A percentile compares a stretch with the other conserved stretches of the same genome.
Evolutionary conservation across 2,113 vertebrate genomes (phyloP).

Genomic region (Gambusia holbrooki): DNA sequence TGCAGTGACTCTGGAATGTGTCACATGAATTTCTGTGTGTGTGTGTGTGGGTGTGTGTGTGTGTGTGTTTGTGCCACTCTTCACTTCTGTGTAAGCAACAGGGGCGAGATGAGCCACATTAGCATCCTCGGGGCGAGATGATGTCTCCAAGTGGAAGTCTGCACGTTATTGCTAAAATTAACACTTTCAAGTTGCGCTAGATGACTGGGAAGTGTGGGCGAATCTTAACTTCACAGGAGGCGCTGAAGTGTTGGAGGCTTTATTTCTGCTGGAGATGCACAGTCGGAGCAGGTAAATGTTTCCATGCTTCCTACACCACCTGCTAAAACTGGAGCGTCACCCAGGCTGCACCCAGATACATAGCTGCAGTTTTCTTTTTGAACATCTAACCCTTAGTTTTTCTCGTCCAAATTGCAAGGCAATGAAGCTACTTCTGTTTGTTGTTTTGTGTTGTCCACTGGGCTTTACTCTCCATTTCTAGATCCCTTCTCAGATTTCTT

Average conservation of each 20-base stretch:
- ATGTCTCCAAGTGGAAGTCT: conserved; percentile 29
- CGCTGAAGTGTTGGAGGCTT: background rate
- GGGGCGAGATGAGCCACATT: conserved; percentile 19
- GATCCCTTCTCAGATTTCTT: no score
- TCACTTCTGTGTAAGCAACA: conserved; percentile 13
- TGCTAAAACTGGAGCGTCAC: background rate
- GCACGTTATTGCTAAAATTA: conserved; percentile 41
- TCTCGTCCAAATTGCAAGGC: no score
- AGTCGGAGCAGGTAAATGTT: background rate
- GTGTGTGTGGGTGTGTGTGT: no score
- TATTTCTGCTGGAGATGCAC: background rate
- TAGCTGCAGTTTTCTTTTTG: no score
- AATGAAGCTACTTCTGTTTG: no score
- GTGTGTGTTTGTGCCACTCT: background rate
- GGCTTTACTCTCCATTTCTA: no score
- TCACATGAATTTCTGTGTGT: background rate
- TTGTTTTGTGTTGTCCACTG: no score
- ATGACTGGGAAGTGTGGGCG: conserved; percentile 31
- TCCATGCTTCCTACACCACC: background rate
- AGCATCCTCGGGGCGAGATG: conserved; percentile 34
- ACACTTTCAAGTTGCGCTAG: conserved; percentile 20
- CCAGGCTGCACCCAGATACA: background rate
- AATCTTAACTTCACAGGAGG: conserved; percentile 13
- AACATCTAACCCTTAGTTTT: no score
- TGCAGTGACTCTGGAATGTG: background rate